phyloP scores from a whole-genome alignment of 2,888 invertebrate genomes.

The Orthosia gothica region DNA sequence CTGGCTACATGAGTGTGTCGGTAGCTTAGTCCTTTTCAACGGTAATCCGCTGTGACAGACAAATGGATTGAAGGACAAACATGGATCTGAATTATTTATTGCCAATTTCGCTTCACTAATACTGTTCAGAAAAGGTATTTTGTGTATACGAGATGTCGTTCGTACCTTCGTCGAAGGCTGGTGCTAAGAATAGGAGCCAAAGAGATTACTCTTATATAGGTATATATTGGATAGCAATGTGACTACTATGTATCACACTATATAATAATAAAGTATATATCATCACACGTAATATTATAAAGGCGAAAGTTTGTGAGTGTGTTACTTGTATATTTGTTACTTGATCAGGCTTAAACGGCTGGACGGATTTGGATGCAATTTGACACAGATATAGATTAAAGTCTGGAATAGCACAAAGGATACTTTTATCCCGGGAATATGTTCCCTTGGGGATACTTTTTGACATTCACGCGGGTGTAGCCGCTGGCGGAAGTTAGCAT shows the following conservation, averaged over 20 bases:
- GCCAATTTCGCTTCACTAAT: constrained; percentile 56
- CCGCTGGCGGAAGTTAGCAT: too few species aligned
- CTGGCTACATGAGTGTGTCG: constrained; percentile 22
- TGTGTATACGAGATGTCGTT: constrained; percentile 28
- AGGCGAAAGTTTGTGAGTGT: too few species aligned
- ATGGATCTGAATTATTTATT: constrained; percentile 66
- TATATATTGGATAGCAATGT: not conserved
- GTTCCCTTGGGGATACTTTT: too few species aligned
- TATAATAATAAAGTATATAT: not conserved
- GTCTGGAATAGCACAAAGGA: too few species aligned
- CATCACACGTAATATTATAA: too few species aligned
- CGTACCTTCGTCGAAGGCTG: constrained; percentile 6
- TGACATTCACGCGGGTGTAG: too few species aligned
- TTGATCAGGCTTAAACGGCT: too few species aligned
- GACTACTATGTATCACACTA: not conserved
- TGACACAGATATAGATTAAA: too few species aligned
- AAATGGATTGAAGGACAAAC: constrained; percentile 65
- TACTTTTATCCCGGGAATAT: too few species aligned
- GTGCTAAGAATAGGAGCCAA: constrained; percentile 33
- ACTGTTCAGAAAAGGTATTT: constrained; percentile 47
- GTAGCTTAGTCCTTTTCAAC: constrained; percentile 61
- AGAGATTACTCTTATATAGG: constrained; percentile 20
- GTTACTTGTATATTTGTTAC: too few species aligned
- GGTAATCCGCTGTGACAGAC: constrained; percentile 63
- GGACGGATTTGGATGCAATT: too few species aligned